These are phyloP conservation scores for Grallaria varia DNA, from an alignment of 2,113 vertebrate species.

Conservation along the genomic window DNA sequence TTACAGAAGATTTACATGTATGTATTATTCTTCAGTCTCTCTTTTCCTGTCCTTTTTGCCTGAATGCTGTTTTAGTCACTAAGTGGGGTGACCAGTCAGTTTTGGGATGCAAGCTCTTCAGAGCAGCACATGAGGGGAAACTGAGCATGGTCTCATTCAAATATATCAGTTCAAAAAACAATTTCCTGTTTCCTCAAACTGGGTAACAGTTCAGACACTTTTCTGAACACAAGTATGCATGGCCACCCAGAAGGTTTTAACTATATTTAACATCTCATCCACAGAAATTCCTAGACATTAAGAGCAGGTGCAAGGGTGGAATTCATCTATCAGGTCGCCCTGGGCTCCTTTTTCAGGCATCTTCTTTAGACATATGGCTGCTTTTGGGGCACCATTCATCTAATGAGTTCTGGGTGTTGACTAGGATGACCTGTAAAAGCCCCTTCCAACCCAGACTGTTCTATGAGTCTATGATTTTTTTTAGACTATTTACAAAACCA, in stretches of 20 bases:
- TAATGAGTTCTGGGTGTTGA: neutral
- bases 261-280: neutral
- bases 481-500: too few species aligned
- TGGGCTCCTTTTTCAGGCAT: neutral
- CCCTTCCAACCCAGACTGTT: neutral
- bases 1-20: neutral
- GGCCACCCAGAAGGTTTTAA: neutral
- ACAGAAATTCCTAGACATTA: neutral
- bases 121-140: neutral
- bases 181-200: neutral
- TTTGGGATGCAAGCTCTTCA: neutral
- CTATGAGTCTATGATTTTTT: neutral
- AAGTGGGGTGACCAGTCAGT: neutral
- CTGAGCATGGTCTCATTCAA: neutral
- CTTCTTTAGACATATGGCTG: neutral
- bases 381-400: neutral
- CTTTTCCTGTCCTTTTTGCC: neutral
- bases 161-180: neutral
- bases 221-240: neutral
- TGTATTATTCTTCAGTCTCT: neutral
- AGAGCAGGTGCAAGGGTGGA: neutral
- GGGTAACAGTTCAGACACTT: neutral
- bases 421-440: neutral
- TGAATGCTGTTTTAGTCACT: neutral
- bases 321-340: neutral